phyloP scores from a whole-genome alignment of 2,888 invertebrate species.

The Cylloceria caligata region DNA sequence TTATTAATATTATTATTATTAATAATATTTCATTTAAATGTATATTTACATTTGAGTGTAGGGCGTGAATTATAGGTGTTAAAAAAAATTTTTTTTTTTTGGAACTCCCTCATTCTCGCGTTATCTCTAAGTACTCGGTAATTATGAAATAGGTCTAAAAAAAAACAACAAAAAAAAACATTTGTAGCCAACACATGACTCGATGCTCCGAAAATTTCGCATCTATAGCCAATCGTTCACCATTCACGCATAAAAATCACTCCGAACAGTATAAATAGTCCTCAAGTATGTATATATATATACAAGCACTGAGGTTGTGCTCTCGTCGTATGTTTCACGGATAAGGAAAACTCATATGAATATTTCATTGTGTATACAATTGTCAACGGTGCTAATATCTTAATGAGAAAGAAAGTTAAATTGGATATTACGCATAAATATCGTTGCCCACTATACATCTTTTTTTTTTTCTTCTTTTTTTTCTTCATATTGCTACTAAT shows the following conservation, averaged over 20 bases:
- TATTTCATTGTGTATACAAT: constrained; percentile 1
- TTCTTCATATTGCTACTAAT: not conserved
- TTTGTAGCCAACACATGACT: not conserved
- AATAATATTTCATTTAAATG: constrained; percentile 17
- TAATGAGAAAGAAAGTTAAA: constrained; percentile 1
- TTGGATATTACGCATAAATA: constrained; percentile 19
- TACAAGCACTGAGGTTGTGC: constrained; percentile 25
- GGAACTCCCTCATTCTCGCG: constrained; percentile 34
- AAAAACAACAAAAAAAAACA: not conserved
- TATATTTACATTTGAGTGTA: constrained; percentile 67
- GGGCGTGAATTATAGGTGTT: constrained; percentile 60
- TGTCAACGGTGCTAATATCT: constrained; percentile 15
- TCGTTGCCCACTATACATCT: constrained; percentile 16
- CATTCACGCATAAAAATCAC: constrained; percentile 28
- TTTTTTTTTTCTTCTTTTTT: constrained; percentile 8
- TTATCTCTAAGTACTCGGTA: constrained; percentile 34
- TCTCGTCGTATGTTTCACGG: constrained; percentile 4
- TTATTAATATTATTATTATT: constrained; percentile 30
- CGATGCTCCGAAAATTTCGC: constrained; percentile 15
- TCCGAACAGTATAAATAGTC: constrained; percentile 41
- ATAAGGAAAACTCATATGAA: not conserved
- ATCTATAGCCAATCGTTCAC: not conserved
- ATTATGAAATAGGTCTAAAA: constrained; percentile 27
- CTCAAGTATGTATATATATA: constrained; percentile 34
- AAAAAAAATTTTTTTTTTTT: constrained; percentile 47